These are phyloP conservation scores for Anser brachyrhynchus DNA, from an alignment of 2,113 vertebrate species.

Conservation along the genomic window DNA sequence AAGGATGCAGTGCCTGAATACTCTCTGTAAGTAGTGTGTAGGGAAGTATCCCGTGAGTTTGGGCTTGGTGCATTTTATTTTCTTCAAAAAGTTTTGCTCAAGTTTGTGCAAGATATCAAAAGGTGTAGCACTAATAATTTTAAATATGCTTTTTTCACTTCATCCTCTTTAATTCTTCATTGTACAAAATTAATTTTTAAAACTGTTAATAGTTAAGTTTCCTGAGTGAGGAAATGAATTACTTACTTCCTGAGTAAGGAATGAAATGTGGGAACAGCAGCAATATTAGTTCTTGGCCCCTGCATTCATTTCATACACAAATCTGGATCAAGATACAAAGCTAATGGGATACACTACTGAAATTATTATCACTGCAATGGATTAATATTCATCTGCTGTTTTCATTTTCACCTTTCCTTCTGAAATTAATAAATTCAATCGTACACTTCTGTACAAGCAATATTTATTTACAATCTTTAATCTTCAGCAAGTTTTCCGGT, in stretches of 20 bases:
- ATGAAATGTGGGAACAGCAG: neutral
- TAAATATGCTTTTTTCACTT: neutral
- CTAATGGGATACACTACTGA: neutral
- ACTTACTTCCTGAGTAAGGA: neutral
- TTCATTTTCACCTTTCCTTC: neutral
- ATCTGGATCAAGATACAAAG: neutral
- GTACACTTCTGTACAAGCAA: neutral
- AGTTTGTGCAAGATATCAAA: neutral
- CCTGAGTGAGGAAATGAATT: neutral
- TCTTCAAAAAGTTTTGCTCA: neutral
- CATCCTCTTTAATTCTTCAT: neutral
- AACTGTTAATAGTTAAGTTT: neutral
- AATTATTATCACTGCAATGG: neutral
- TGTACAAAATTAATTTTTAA: neutral
- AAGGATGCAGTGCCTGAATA: conserved; percentile 92
- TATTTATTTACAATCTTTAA: neutral
- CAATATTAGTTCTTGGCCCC: neutral
- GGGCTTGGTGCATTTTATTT: neutral
- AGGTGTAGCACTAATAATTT: neutral
- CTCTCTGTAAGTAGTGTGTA: conserved; percentile 87
- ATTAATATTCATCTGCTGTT: neutral
- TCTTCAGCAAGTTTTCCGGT: neutral
- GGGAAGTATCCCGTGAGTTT: neutral
- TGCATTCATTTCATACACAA: neutral
- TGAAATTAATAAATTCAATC: neutral